Evolutionary conservation across 2,797 vertebrate species (phyloP).

Genomic region (Lagocephalus sceleratus): DNA sequence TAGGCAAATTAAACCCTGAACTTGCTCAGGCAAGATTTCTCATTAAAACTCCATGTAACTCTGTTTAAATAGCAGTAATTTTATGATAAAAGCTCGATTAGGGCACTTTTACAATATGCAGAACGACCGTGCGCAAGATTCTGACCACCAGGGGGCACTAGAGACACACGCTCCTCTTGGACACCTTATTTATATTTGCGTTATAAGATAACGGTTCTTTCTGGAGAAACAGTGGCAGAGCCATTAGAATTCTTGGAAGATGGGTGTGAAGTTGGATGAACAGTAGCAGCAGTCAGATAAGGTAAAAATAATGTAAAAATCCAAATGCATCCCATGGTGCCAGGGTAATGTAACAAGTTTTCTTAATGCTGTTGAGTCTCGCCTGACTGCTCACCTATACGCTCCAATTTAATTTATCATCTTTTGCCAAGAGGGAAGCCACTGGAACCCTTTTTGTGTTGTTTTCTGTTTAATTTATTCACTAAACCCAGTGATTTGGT

Average conservation of each 20-base stretch:
- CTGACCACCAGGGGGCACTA: constrained; percentile 69
- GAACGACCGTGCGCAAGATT: background rate
- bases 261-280: constrained; percentile 30
- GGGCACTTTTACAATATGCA: background rate
- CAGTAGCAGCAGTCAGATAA: constrained; percentile 29
- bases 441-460: constrained; percentile 38
- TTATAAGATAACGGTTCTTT: constrained; percentile 39
- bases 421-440: constrained; percentile 36
- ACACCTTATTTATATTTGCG: constrained; percentile 25
- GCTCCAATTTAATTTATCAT: constrained; percentile 68
- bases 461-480: constrained; percentile 62
- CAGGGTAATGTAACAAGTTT: constrained; percentile 50
- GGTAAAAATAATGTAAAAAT: constrained; percentile 34
- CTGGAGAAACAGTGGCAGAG: constrained; percentile 20
- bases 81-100: background rate
- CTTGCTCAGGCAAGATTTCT: background rate
- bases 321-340: constrained; percentile 49
- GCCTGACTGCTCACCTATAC: constrained; percentile 56
- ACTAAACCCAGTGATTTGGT: constrained; percentile 44
- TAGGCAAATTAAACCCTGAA: no score
- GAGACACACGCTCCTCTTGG: constrained; percentile 35
- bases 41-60: background rate
- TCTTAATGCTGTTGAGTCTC: constrained; percentile 56
- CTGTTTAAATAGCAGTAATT: background rate
- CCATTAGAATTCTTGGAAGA: constrained; percentile 30